phyloP scores from a whole-genome alignment of 1,140 invertebrate species.

The Caenorhabditis tropicalis region DNA sequence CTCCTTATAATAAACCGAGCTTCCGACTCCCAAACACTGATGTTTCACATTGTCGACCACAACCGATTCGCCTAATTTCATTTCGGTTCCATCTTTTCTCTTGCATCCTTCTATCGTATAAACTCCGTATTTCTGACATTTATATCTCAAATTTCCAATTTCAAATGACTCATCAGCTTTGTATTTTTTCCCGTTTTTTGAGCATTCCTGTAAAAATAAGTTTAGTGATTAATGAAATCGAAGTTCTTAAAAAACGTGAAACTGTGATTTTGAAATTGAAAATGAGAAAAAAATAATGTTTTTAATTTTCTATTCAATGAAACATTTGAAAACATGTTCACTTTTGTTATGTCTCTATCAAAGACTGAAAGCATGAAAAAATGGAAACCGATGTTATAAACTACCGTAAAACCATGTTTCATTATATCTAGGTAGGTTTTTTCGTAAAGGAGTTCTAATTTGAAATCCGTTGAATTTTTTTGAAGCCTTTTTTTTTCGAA shows the following conservation, averaged over 20 bases:
- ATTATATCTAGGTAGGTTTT: no score
- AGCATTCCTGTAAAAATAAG: constrained; percentile 45
- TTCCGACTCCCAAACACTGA: constrained; percentile 47
- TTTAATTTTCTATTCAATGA: no score
- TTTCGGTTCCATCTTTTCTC: constrained; percentile 44
- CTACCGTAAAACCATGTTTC: no score
- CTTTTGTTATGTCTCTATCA: no score
- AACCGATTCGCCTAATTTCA: constrained; percentile 45
- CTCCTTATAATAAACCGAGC: constrained; percentile 48
- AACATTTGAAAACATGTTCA: no score
- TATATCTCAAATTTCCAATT: constrained; percentile 47
- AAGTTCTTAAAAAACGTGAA: not conserved
- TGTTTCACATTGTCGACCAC: constrained; percentile 54
- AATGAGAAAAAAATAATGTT: not conserved
- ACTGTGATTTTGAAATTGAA: not conserved
- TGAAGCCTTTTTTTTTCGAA: no score
- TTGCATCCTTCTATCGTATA: constrained; percentile 57
- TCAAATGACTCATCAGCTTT: constrained; percentile 52
- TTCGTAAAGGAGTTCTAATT: no score
- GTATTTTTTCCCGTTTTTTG: constrained; percentile 56
- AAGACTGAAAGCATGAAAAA: no score
- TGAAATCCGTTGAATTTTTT: no score
- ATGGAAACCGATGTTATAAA: no score
- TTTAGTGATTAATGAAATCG: not conserved
- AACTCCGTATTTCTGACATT: constrained; percentile 56